Conservation (phyloP, 2,888 invertebrate species). For the Oscheius sp. region DNA sequence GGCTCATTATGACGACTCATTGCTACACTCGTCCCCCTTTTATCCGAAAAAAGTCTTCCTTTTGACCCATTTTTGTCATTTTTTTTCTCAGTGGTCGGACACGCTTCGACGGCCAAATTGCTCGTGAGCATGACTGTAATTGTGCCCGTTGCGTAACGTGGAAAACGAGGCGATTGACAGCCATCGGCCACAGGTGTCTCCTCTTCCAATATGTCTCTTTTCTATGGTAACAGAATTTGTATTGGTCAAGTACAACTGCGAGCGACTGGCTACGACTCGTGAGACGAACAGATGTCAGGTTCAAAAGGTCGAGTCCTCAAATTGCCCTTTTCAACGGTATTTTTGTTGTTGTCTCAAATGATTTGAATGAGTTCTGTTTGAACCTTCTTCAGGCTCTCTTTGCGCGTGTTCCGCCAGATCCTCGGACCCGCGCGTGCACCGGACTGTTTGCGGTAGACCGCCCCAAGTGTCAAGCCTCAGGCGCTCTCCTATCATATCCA, state of each 20-base stretch:
- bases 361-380: too few relatives aligned
- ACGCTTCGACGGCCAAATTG: constrained; percentile 28
- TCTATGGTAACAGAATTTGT: too few relatives aligned
- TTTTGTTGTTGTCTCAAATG: neutral
- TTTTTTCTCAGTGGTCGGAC: constrained; percentile 5
- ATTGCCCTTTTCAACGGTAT: neutral
- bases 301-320: neutral
- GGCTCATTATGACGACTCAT: neutral
- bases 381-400: neutral
- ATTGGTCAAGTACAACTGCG: too few relatives aligned
- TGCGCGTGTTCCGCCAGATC: constrained; percentile 29
- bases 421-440: constrained; percentile 29
- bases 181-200: too few relatives aligned
- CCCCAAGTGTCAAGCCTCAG: constrained; percentile 36
- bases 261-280: too few relatives aligned
- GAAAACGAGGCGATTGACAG: constrained; percentile 20
- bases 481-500: constrained; percentile 36
- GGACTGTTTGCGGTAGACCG: constrained; percentile 32
- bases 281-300: neutral
- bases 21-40: constrained; percentile 1
- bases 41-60: neutral
- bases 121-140: constrained; percentile 34
- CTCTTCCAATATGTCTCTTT: too few relatives aligned
- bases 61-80: constrained; percentile 16
- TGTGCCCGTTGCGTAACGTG: constrained; percentile 29